These are phyloP conservation scores for Procavia capensis DNA, from an alignment of 2,113 vertebrate genomes.

Conservation along the genomic window DNA sequence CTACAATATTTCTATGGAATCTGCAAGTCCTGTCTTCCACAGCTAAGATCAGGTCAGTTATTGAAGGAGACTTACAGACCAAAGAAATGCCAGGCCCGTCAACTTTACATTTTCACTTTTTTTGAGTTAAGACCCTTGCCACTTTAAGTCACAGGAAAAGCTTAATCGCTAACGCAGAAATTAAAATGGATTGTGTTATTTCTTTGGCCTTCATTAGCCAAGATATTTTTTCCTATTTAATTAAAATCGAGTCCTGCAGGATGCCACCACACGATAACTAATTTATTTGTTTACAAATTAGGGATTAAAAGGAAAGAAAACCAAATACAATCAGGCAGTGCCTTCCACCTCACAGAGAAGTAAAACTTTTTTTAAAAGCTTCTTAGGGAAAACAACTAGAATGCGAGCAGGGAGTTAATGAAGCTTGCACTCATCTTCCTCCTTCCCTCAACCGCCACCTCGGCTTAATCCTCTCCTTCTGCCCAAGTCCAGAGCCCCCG, in stretches of 20 bases:
- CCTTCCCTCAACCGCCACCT: conserved; percentile 57
- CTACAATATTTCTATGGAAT: not conserved
- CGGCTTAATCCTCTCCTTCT: conserved; percentile 77
- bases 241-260: conserved; percentile 50
- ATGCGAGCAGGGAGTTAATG: conserved; percentile 40
- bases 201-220: conserved; percentile 32
- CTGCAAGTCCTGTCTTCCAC: not conserved
- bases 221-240: conserved; percentile 38
- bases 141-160: not conserved
- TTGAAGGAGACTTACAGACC: not conserved
- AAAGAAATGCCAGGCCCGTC: not conserved
- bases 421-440: conserved; percentile 59
- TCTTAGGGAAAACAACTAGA: conserved; percentile 27
- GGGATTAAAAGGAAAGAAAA: conserved; percentile 44
- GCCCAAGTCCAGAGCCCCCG: conserved; percentile 71
- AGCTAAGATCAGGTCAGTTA: not conserved
- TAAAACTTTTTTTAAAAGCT: not conserved
- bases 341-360: not conserved
- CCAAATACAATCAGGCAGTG: not conserved
- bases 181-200: not conserved
- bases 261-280: conserved; percentile 41
- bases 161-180: conserved; percentile 19
- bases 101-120: not conserved
- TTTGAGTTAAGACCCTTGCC: conserved; percentile 2
- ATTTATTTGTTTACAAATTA: conserved; percentile 59